phyloP scores from a whole-genome alignment of 2,113 vertebrate species.

The Mobula hypostoma region DNA sequence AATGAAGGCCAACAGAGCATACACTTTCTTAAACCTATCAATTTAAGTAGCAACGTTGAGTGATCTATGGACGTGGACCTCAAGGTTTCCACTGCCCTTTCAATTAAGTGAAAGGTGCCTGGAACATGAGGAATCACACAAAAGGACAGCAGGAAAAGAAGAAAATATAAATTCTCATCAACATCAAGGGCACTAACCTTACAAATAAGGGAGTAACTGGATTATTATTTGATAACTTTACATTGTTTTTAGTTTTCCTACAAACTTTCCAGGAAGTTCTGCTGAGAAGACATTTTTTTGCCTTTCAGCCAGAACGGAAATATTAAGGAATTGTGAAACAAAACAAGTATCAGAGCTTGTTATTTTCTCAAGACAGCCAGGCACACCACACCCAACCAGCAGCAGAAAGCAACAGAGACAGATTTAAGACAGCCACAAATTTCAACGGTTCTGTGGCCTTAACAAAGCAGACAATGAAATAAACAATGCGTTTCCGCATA shows the following conservation, averaged over 20 bases:
- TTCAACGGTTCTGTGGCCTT: background rate
- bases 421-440: conserved; percentile 1
- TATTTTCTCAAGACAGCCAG: conserved; percentile 25
- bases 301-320: conserved; percentile 32
- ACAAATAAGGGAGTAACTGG: conserved; percentile 12
- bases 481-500: conserved; percentile 12
- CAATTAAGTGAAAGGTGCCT: background rate
- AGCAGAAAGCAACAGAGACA: background rate
- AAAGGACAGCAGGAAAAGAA: background rate
- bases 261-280: conserved; percentile 24
- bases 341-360: background rate
- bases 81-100: too few relatives aligned
- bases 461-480: conserved; percentile 16
- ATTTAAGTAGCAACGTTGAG: too few relatives aligned
- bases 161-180: background rate
- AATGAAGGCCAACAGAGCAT: too few relatives aligned
- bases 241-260: conserved; percentile 27
- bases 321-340: conserved; percentile 27
- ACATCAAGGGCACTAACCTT: background rate
- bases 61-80: too few relatives aligned
- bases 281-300: background rate
- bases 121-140: background rate
- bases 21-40: too few relatives aligned
- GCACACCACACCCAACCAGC: background rate
- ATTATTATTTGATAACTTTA: conserved; percentile 15